Conservation (phyloP, 2,113 vertebrate species). For the Ctenomys sociabilis region DNA sequence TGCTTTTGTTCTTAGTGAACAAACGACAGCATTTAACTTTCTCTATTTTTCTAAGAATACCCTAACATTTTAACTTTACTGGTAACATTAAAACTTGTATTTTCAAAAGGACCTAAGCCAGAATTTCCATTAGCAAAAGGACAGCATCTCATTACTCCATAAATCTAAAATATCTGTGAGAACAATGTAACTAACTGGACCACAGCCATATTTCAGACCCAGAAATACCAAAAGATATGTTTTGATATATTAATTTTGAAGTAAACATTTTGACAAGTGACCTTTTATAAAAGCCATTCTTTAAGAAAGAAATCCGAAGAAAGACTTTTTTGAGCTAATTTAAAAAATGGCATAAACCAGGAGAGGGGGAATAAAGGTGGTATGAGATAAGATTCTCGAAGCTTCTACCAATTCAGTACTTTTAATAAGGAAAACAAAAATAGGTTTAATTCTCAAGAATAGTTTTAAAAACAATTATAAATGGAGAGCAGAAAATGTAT, state of each 20-base stretch:
- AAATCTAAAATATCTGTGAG: slow-evolving; percentile 25
- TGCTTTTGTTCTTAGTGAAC: slow-evolving; percentile 73
- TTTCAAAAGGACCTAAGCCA: slow-evolving; percentile 50
- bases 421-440: slow-evolving; percentile 15
- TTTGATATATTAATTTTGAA: slow-evolving; percentile 45
- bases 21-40: slow-evolving; percentile 67
- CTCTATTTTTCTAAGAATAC: slow-evolving; percentile 37
- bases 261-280: slow-evolving; percentile 41
- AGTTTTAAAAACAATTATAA: slow-evolving; percentile 12
- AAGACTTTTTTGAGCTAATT: neutral
- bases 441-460: neutral
- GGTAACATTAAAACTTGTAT: slow-evolving; percentile 58
- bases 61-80: slow-evolving; percentile 52
- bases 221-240: slow-evolving; percentile 4
- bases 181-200: slow-evolving; percentile 20
- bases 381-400: slow-evolving; percentile 8
- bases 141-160: slow-evolving; percentile 34
- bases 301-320: neutral
- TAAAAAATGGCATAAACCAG: neutral
- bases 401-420: neutral
- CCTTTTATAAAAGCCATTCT: slow-evolving; percentile 36
- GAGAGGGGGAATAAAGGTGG: neutral
- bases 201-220: slow-evolving; percentile 10
- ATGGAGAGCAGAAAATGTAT: neutral
- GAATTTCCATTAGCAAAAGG: slow-evolving; percentile 47